These are phyloP conservation scores for Cybosia mesomella DNA, from an alignment of 2,888 invertebrate species.

Conservation along the genomic window DNA sequence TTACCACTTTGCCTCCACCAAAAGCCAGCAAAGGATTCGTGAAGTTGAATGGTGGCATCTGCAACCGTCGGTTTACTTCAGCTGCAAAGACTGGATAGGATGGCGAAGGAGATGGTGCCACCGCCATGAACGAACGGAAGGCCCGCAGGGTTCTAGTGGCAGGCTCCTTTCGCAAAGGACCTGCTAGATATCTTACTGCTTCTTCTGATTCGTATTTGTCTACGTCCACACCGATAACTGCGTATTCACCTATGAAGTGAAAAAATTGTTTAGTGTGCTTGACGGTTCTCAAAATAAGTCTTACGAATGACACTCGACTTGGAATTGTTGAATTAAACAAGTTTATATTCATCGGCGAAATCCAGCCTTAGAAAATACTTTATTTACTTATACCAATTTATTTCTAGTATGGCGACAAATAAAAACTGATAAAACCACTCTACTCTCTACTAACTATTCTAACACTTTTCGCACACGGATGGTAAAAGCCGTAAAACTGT, in stretches of 20 bases:
- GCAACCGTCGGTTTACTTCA: constrained; percentile 94
- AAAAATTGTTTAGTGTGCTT: not conserved
- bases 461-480: not conserved
- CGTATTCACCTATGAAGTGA: constrained; percentile 92
- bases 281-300: no score
- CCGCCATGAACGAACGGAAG: constrained; percentile 93
- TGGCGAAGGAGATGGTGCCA: constrained; percentile 92
- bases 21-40: constrained; percentile 92
- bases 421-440: not conserved
- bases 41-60: constrained; percentile 95
- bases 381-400: not conserved
- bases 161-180: constrained; percentile 89
- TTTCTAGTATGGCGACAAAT: not conserved
- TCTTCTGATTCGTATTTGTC: constrained; percentile 94
- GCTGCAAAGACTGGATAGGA: constrained; percentile 91
- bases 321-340: not conserved
- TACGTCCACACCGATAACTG: constrained; percentile 96
- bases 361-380: not conserved
- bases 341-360: not conserved
- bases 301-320: no score
- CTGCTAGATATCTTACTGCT: constrained; percentile 93
- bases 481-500: not conserved
- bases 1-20: constrained; percentile 91
- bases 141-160: constrained; percentile 89
- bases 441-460: not conserved